phyloP scores from a whole-genome alignment of 2,113 vertebrate species.

The Dromas ardeola region DNA sequence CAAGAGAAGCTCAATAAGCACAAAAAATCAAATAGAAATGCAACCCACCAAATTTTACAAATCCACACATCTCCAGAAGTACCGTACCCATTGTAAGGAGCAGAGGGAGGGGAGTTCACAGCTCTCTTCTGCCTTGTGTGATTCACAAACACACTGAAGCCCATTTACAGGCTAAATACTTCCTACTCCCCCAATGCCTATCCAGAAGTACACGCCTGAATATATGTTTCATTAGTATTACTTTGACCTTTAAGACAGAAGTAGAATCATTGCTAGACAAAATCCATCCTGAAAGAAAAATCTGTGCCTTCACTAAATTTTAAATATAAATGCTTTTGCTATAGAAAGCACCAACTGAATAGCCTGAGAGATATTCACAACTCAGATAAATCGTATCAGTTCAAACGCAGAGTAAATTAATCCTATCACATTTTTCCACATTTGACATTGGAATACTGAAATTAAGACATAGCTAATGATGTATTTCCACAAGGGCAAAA shows the following conservation, averaged over 20 bases:
- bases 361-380: background rate
- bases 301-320: background rate
- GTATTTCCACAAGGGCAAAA: background rate
- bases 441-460: background rate
- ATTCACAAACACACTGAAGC: background rate
- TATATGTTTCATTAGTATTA: background rate
- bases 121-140: background rate
- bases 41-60: background rate
- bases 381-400: background rate
- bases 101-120: rapidly evolving
- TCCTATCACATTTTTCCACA: background rate
- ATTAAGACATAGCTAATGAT: background rate
- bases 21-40: background rate
- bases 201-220: background rate
- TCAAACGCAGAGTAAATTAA: background rate
- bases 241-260: background rate
- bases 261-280: background rate
- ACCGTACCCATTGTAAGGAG: background rate
- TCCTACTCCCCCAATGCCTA: background rate
- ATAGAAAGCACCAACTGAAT: background rate
- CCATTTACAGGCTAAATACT: background rate
- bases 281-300: background rate
- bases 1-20: background rate
- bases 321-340: background rate
- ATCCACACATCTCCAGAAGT: background rate